Evolutionary conservation across 2,113 vertebrate genomes (phyloP), one percentile per base, ranked within the genome.

Genomic region (Psephotus haematonotus): DNA sequence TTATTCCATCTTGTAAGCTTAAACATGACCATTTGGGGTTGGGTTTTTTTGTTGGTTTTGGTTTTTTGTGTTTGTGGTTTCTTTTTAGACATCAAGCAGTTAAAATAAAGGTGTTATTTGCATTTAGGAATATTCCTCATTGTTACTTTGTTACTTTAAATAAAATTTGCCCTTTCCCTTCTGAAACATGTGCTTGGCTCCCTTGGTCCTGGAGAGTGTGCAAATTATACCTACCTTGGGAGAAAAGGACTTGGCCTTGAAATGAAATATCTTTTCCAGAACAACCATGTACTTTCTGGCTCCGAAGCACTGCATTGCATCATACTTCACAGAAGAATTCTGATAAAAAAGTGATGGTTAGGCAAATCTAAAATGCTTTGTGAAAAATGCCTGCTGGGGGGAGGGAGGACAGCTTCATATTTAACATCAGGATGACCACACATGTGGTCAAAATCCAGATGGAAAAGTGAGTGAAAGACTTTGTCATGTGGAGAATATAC

Each of bases 251-350:
- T 83, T 93, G 62, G 86, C 90, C 69, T 92, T 93, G 69, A 82
- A 95, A 77, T 82, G 57, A 79, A 19, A 88, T 75, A 55, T 52
- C 47, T 77, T 93, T 93, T 96, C 95, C 88, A 94, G 88, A 93
- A 68, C 41, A 86, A 14, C 65, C 63, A 6, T 79, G 81, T 86
- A 44, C 39, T 84, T 90, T 93, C 80, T 90, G 91, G 72, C 86
- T 95, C 88, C 93, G 88, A 69, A 97, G 57, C 1, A 1, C 37
- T 86, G 49, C 39, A 84, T 78, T 92, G 86, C 88, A 60, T 96
- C 91, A 89, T 78, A 33, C 84, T 76, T 81, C 8, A 37, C 47
- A 79, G 91, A 94, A 86, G 39, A 79, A 92, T 72, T 85, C 35
- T 69, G 65, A 41, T 44, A 65, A 95, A 95, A 90, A 95, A 90